Percentiles rank a stretch among this genome's conserved stretches.
Evolutionary conservation across 2,797 vertebrate genomes (phyloP).

Genomic region (Hozukius guyotensis): DNA sequence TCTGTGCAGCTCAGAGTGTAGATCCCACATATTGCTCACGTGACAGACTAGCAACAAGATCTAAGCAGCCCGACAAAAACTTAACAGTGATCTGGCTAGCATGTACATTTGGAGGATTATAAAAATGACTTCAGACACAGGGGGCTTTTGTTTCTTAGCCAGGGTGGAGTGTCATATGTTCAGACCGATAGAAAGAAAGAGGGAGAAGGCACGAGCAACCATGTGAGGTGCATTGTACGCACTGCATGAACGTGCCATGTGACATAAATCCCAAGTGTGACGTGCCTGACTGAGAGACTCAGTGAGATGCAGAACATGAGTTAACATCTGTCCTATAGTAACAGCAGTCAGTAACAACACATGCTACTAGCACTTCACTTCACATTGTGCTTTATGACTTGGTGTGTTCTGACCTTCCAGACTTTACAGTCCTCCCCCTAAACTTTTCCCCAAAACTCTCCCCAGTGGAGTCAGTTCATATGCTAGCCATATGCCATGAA

Average conservation of each 20-base stretch:
- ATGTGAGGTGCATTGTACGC: conserved; percentile 56
- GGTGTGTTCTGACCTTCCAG: conserved; percentile 15
- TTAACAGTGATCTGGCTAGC: background rate
- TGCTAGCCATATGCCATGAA: conserved; percentile 14
- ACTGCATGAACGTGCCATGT: conserved; percentile 57
- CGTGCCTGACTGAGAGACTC: conserved; percentile 34
- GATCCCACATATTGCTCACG: conserved; percentile 20
- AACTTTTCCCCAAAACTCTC: background rate
- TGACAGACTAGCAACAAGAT: background rate
- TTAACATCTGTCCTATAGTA: conserved; percentile 48
- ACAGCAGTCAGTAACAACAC: conserved; percentile 30
- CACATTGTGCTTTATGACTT: conserved; percentile 25
- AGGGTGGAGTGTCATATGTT: conserved; percentile 62
- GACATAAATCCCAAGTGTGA: conserved; percentile 72
- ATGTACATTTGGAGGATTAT: conserved; percentile 30
- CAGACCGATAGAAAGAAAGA: conserved; percentile 24
- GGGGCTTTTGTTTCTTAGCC: conserved; percentile 53
- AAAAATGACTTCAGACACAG: conserved; percentile 37
- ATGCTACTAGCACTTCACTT: conserved; percentile 13
- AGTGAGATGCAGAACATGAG: conserved; percentile 37
- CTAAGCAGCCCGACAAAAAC: background rate
- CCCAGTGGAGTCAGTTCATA: conserved; percentile 3
- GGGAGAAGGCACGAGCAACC: conserved; percentile 18
- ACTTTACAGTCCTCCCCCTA: background rate
- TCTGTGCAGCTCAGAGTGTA: background rate